Percentiles rank a stretch among this genome's conserved stretches.
Conservation (phyloP, 2,797 vertebrate species). For the Champsocephalus gunnari region DNA sequence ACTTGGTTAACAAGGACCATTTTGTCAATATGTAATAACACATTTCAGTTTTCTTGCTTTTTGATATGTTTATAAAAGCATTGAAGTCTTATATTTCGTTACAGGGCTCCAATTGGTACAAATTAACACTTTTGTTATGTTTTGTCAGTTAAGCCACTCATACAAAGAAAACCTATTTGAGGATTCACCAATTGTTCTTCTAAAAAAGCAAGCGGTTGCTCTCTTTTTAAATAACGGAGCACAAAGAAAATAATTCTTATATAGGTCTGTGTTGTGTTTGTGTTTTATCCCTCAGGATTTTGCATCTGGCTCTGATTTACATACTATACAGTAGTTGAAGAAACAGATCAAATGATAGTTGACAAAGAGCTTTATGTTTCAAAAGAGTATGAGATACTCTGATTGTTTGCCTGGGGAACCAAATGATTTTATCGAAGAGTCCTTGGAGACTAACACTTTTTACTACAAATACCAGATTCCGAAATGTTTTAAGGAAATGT, state of each 20-base stretch:
- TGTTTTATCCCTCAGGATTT: background rate
- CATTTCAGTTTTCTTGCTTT: background rate
- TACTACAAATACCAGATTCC: background rate
- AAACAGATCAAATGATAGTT: background rate
- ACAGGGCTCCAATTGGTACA: background rate
- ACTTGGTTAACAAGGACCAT: background rate
- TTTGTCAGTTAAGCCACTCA: background rate
- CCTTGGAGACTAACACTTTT: background rate
- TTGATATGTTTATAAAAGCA: background rate
- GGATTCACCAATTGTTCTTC: background rate
- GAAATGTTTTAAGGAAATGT: background rate
- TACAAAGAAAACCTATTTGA: conserved; percentile 8
- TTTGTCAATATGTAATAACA: background rate
- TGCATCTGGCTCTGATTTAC: conserved; percentile 6
- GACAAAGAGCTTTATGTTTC: no score
- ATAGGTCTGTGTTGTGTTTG: background rate
- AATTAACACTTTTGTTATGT: background rate
- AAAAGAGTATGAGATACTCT: no score
- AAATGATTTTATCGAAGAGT: background rate
- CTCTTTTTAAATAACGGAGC: background rate
- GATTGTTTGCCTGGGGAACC: no score
- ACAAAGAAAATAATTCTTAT: background rate
- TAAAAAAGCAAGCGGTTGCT: background rate
- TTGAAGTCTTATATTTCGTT: background rate
- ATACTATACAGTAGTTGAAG: background rate